These are phyloP conservation scores for Pristiophorus japonicus DNA, from an alignment of 2,113 vertebrate genomes.

Conservation along the genomic window DNA sequence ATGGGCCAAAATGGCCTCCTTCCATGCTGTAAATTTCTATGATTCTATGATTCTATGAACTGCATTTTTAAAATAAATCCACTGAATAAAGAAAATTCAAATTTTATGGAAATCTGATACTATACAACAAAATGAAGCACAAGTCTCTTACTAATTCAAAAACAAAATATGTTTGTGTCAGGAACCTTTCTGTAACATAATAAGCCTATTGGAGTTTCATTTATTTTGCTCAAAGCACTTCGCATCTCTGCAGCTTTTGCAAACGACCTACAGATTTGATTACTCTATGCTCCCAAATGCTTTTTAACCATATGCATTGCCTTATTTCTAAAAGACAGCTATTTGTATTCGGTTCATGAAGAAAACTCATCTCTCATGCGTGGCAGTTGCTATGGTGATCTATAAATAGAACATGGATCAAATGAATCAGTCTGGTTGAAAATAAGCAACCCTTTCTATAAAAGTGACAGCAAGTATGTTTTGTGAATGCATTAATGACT, in stretches of 20 bases:
- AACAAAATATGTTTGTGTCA: not conserved
- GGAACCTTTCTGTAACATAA: not conserved
- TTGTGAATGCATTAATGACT: not conserved
- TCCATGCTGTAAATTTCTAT: too few relatives aligned
- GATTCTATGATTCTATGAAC: too few relatives aligned
- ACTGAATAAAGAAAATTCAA: not conserved
- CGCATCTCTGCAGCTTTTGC: not conserved
- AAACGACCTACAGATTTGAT: slow-evolving; percentile 4
- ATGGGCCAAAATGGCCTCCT: too few relatives aligned
- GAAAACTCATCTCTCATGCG: slow-evolving; percentile 12
- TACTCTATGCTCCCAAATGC: slow-evolving; percentile 3
- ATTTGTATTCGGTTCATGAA: slow-evolving; percentile 20
- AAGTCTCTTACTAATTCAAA: not conserved
- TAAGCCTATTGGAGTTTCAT: not conserved
- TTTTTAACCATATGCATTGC: not conserved
- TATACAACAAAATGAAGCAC: not conserved
- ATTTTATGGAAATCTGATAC: not conserved
- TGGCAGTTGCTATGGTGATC: slow-evolving; percentile 26
- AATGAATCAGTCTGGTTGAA: slow-evolving; percentile 25
- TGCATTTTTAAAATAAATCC: not conserved
- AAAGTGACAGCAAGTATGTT: slow-evolving; percentile 1
- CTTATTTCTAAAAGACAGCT: not conserved
- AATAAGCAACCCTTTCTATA: slow-evolving; percentile 18
- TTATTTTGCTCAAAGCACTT: slow-evolving; percentile 1
- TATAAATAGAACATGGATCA: slow-evolving; percentile 21